phyloP scores from a whole-genome alignment of 2,797 vertebrate genomes.

The Pseudotriccus pelzelni region DNA sequence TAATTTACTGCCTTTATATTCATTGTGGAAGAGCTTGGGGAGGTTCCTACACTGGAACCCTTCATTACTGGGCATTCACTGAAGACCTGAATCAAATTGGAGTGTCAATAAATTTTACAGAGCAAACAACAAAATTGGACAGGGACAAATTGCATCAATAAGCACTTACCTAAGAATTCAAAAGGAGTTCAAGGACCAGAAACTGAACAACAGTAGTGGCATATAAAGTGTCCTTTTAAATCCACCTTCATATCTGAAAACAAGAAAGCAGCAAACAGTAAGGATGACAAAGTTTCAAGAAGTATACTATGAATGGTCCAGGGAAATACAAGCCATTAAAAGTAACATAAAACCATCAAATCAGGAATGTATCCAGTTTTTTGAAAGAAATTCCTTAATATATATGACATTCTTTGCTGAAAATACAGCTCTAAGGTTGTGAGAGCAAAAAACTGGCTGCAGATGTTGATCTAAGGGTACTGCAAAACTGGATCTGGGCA shows the following conservation, averaged over 20 bases:
- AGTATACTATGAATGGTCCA: background rate
- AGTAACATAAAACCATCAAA: background rate
- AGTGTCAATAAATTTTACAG: background rate
- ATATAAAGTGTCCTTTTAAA: background rate
- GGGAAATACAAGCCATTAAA: background rate
- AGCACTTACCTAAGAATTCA: background rate
- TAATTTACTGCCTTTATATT: background rate
- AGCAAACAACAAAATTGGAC: background rate
- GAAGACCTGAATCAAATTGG: background rate
- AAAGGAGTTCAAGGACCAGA: background rate
- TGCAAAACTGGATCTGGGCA: background rate
- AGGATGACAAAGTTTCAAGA: background rate
- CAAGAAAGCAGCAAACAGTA: background rate
- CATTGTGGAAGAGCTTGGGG: background rate
- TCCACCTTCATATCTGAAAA: background rate
- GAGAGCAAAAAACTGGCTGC: background rate
- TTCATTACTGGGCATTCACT: background rate
- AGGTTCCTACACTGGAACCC: background rate
- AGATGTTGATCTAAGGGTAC: background rate
- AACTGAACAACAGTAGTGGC: background rate
- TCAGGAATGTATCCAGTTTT: background rate
- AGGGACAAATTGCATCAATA: slow-evolving; percentile 6
- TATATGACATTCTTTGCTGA: background rate
- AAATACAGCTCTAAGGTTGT: background rate
- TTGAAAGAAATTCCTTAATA: background rate